Conservation (phyloP, 2,797 vertebrate genomes). For the Paratrypauchen microcephalus region DNA sequence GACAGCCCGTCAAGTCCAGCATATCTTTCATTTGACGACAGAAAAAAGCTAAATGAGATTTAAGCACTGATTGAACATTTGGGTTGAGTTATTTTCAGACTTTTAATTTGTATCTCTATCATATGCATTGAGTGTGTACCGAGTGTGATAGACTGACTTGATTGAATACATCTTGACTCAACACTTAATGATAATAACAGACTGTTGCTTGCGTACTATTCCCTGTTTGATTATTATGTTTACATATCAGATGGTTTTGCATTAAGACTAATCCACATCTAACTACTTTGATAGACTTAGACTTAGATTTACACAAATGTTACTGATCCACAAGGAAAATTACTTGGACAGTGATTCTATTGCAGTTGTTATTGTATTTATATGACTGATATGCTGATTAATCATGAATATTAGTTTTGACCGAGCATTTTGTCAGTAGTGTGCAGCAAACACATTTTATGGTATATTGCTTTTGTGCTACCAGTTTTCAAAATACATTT, state of each 20-base stretch:
- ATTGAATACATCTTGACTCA: background rate
- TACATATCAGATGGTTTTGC: slow-evolving; percentile 13
- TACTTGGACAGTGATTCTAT: slow-evolving; percentile 13
- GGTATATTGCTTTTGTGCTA: background rate
- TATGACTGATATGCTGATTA: background rate
- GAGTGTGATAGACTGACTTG: background rate
- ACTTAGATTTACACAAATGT: no score
- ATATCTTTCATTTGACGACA: slow-evolving; percentile 43
- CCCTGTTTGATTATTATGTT: slow-evolving; percentile 13
- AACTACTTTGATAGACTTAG: slow-evolving; percentile 3
- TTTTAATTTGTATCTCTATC: background rate
- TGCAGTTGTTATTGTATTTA: slow-evolving; percentile 14
- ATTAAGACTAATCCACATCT: slow-evolving; percentile 38
- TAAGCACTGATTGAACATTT: slow-evolving; percentile 42
- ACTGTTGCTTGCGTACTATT: background rate
- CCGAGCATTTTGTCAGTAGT: slow-evolving; percentile 7
- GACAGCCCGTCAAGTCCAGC: slow-evolving; percentile 22
- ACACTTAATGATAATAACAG: background rate
- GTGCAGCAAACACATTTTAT: background rate
- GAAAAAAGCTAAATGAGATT: slow-evolving; percentile 49
- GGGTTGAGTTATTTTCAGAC: slow-evolving; percentile 23
- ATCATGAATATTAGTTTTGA: slow-evolving; percentile 1
- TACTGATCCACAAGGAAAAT: no score
- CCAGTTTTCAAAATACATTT: background rate
- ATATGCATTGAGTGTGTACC: background rate